A percentile compares a stretch with the other conserved stretches of the same genome.
Conservation (phyloP, 1,140 invertebrate genomes). For the Drosophila takahashii region DNA sequence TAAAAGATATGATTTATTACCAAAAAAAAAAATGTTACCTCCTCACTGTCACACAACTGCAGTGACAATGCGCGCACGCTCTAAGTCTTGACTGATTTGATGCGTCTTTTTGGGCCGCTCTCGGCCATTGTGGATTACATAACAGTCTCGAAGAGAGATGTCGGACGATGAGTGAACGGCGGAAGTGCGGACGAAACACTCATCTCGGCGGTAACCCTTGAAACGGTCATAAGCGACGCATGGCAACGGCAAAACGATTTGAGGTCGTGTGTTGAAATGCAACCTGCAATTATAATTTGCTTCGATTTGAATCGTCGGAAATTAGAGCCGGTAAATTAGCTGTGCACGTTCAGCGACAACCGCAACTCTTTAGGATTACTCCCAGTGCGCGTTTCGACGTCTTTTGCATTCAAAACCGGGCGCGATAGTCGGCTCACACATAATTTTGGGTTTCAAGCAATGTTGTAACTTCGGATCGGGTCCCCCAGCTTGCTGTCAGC, state of each 20-base stretch:
- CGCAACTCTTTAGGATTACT: background rate
- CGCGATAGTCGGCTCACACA: constrained; percentile 36
- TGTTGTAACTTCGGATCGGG: constrained; percentile 23
- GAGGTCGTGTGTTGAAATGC: constrained; percentile 59
- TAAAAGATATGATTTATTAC: too few relatives aligned
- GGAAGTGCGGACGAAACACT: constrained; percentile 54
- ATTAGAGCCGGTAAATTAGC: background rate
- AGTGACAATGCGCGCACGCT: constrained; percentile 24
- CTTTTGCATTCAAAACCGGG: constrained; percentile 32
- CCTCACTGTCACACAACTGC: constrained; percentile 35
- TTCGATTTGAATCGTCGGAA: constrained; percentile 39
- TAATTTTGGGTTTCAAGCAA: constrained; percentile 52
- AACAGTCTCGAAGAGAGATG: constrained; percentile 27
- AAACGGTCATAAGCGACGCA: constrained; percentile 20
- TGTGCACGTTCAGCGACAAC: background rate
- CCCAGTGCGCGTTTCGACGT: background rate
- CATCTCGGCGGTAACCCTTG: constrained; percentile 23
- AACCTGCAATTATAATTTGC: constrained; percentile 57
- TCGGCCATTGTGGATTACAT: constrained; percentile 67
- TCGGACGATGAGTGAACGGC: constrained; percentile 31
- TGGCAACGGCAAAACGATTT: constrained; percentile 13
- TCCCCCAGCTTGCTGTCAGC: constrained; percentile 1
- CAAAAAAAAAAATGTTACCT: background rate
- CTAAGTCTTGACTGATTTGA: constrained; percentile 34
- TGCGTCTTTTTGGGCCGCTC: constrained; percentile 57